phyloP scores from a whole-genome alignment of 2,797 vertebrate species.

The Sparus aurata region DNA sequence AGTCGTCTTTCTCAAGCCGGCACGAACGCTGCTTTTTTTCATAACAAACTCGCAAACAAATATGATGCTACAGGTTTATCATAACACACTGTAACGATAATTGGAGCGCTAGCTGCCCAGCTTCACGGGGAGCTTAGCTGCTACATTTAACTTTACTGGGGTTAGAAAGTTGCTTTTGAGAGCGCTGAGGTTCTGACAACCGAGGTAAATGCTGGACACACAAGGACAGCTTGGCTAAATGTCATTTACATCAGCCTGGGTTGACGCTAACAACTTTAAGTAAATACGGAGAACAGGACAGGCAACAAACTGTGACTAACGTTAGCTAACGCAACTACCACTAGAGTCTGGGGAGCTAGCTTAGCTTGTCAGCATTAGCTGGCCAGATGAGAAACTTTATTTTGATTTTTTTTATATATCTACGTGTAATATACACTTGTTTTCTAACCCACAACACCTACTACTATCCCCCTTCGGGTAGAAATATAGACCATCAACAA shows the following conservation, averaged over 20 bases:
- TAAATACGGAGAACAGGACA: slow-evolving; percentile 18
- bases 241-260: neutral
- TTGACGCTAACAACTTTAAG: slow-evolving; percentile 11
- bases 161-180: slow-evolving; percentile 1
- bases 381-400: slow-evolving; percentile 44
- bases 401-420: neutral
- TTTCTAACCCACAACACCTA: rapidly evolving
- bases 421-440: neutral
- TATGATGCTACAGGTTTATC: neutral
- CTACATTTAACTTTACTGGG: slow-evolving; percentile 24
- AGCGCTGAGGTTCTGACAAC: neutral
- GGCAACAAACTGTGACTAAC: slow-evolving; percentile 37
- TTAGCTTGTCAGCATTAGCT: slow-evolving; percentile 60
- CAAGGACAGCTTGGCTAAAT: neutral
- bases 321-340: slow-evolving; percentile 34
- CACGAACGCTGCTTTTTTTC: neutral
- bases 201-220: neutral
- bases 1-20: neutral
- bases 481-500: neutral
- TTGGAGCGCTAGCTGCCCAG: slow-evolving; percentile 13
- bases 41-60: neutral
- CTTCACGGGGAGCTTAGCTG: slow-evolving; percentile 16
- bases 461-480: rapidly evolving
- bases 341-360: slow-evolving; percentile 31
- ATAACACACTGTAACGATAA: neutral